Conservation (phyloP, 2,888 invertebrate species). For the Eupithecia inturbata region DNA sequence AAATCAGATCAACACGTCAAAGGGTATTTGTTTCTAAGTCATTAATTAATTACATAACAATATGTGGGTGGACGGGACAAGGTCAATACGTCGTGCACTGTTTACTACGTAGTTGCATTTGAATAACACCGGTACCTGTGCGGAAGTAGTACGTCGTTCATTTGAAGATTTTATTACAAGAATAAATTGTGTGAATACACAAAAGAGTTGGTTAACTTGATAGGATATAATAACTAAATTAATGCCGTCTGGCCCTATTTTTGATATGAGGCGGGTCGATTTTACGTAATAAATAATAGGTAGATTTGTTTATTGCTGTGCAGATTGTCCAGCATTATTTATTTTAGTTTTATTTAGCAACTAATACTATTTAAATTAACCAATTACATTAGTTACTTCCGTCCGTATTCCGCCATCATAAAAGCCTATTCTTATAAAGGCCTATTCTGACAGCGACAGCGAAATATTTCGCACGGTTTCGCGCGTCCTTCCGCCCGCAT, state of each 20-base stretch:
- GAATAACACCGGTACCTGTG: conserved; percentile 16
- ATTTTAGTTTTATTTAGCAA: no score
- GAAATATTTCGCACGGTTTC: neutral
- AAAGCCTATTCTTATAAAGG: neutral
- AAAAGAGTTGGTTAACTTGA: neutral
- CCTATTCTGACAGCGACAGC: neutral
- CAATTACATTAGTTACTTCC: no score
- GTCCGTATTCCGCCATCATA: neutral
- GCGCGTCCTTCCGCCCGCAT: neutral
- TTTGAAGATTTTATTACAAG: neutral
- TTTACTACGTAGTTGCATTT: conserved; percentile 25
- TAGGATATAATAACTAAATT: neutral
- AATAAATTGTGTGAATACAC: neutral
- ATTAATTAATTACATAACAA: neutral
- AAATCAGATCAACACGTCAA: neutral
- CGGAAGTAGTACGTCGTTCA: conserved; percentile 14
- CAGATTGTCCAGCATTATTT: no score
- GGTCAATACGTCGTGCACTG: conserved; percentile 23
- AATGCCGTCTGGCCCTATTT: neutral
- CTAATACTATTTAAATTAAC: no score
- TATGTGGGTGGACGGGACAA: conserved; percentile 22
- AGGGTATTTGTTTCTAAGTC: neutral
- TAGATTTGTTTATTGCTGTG: no score
- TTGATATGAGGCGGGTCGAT: neutral
- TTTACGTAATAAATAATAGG: neutral